Conservation (phyloP, 2,888 invertebrate genomes). For the Protodeltote pygarga region DNA sequence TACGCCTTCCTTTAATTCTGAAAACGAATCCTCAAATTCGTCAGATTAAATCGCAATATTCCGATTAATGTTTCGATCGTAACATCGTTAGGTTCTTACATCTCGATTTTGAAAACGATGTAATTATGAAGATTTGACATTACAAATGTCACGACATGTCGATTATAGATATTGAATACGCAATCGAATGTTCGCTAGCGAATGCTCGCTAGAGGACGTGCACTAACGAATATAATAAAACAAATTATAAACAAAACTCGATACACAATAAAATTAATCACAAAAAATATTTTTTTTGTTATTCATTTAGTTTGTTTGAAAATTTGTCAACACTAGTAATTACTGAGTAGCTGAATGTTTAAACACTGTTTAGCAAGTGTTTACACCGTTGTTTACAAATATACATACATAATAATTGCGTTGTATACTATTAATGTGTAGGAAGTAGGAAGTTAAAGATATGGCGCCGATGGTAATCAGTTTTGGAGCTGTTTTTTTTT, state of each 20-base stretch:
- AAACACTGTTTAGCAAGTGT: slow-evolving; percentile 32
- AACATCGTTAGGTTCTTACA: too few relatives aligned
- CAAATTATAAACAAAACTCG: background rate
- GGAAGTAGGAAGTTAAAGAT: slow-evolving; percentile 11
- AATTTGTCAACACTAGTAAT: slow-evolving; percentile 29
- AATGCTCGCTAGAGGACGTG: too few relatives aligned
- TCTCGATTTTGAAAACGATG: too few relatives aligned
- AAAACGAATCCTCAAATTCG: too few relatives aligned
- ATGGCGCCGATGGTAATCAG: background rate
- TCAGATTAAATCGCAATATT: too few relatives aligned
- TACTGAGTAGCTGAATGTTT: slow-evolving; percentile 29
- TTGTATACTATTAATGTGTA: slow-evolving; percentile 22
- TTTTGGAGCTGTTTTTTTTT: background rate
- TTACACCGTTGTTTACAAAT: slow-evolving; percentile 40
- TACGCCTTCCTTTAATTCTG: too few relatives aligned
- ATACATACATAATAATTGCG: slow-evolving; percentile 18
- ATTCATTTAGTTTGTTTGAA: slow-evolving; percentile 45
- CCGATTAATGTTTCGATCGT: too few relatives aligned
- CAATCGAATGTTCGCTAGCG: too few relatives aligned
- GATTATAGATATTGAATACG: too few relatives aligned
- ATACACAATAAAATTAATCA: slow-evolving; percentile 31
- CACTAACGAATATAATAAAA: too few relatives aligned
- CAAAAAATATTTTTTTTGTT: slow-evolving; percentile 47
- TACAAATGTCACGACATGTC: too few relatives aligned
- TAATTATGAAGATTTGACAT: too few relatives aligned